Evolutionary conservation across 2,113 vertebrate genomes (phyloP), one percentile per base, ranked within the genome.

Genomic region (Tenrec ecaudatus): DNA sequence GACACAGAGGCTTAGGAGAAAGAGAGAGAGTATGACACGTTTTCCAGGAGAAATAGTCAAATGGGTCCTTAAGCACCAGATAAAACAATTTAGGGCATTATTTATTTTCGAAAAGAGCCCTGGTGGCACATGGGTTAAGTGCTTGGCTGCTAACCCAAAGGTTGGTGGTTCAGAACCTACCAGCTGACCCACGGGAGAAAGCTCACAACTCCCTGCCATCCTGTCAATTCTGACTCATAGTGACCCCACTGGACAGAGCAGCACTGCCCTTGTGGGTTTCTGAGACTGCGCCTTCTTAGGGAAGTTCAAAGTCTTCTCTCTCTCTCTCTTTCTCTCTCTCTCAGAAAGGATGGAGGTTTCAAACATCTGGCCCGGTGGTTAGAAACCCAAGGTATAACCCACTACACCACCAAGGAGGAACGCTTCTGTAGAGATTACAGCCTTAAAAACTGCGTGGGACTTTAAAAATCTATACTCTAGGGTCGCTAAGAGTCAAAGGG

Each of bases 31-130:
- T 40, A 11, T 43, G 2, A 64, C 1, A 73, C 62, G n/a, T 91
- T 84, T 92, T 66, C 94, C 79, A 83, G 88, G 92, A 95, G 91
- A 92, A 88, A 81, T 47, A 92, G 82, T 57, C 86, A 57, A 93
- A 68, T 43, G 33, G 88, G 82, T 29, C 15, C 79, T 83, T 82
- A 80, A 91, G 53, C 19, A 68, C 79, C 79, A 68, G 88, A 57
- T 81, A 84, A 90, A 76, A 87, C 80, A 88, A 88, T 47, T 79
- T 4, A 78, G 40, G 77, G 12, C 36, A n/a, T 82, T 80, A 88
- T 92, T 91, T 89, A 64, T 92, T 75, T 97, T 95, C 78, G 64
- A 92, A 79, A 83, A n/a, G n/a, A 71, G 33, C 17, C 71, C 33
- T 36, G 33, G 6, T 36, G 17, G 5, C 11, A 3, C 71, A 73